These are phyloP conservation scores for Archocentrus centrarchus DNA, from an alignment of 2,113 vertebrate species.

Conservation along the genomic window DNA sequence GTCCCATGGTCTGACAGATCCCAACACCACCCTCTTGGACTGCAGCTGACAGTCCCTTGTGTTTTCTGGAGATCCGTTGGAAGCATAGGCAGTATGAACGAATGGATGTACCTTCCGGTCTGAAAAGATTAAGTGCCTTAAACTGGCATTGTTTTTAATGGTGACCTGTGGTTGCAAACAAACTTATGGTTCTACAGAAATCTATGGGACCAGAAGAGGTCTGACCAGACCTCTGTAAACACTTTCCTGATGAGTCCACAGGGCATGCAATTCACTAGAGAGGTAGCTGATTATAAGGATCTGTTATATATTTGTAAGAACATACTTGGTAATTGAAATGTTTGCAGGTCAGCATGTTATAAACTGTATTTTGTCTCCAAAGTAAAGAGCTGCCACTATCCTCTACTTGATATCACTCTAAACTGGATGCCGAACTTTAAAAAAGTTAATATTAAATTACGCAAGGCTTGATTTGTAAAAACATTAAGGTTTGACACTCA, in stretches of 20 bases:
- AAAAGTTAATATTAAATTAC: background rate
- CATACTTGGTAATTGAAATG: background rate
- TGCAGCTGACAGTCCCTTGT: no score
- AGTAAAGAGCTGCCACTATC: background rate
- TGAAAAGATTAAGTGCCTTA: background rate
- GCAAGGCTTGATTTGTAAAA: background rate
- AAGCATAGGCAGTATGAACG: no score
- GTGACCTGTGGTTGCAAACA: background rate
- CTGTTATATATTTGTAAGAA: background rate
- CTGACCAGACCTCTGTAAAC: no score
- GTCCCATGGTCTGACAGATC: background rate
- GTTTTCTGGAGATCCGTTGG: no score
- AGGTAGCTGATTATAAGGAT: background rate
- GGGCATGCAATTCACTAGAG: background rate
- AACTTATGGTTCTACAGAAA: background rate
- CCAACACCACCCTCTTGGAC: background rate
- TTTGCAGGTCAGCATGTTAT: background rate
- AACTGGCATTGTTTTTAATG: background rate
- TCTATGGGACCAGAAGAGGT: no score
- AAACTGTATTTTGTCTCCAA: background rate
- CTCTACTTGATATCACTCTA: background rate
- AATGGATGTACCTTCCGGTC: no score
- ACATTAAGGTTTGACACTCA: background rate
- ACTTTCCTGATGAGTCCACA: no score
- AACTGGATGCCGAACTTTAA: background rate